Conservation (phyloP, 2,797 vertebrate genomes). For the Pitangus sulphuratus region DNA sequence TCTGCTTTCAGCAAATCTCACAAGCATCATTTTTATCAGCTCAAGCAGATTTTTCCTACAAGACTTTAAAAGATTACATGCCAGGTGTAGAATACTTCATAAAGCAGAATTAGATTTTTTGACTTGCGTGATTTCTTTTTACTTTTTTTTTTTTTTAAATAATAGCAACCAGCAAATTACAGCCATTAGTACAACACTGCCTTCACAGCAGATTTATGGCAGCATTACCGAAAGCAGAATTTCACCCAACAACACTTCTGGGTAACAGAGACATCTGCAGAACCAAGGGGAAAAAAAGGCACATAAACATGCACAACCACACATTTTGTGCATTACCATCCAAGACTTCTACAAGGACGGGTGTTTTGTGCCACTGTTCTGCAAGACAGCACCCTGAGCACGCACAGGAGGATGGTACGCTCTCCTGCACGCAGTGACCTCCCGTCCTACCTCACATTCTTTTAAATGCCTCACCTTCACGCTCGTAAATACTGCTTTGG, state of each 20-base stretch:
- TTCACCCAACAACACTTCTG: background rate
- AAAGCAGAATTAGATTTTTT: background rate
- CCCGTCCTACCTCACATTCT: conserved; percentile 12
- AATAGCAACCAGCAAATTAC: background rate
- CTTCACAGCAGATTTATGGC: background rate
- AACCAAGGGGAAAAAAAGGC: background rate
- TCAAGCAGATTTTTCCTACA: background rate
- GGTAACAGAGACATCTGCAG: background rate
- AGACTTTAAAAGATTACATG: background rate
- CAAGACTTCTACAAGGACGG: background rate
- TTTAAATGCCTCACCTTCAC: conserved; percentile 24
- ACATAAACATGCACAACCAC: background rate
- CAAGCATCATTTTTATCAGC: background rate
- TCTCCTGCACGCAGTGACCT: background rate
- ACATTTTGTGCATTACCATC: background rate
- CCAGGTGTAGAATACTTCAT: background rate
- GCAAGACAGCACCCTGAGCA: background rate
- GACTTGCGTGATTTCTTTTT: background rate
- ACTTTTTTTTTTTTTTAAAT: background rate
- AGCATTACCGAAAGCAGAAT: background rate
- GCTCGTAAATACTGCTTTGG: background rate
- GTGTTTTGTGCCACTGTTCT: background rate
- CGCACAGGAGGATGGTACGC: background rate
- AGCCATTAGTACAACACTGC: background rate
- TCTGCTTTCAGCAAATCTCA: background rate